These are phyloP conservation scores for Coptodon bakossiorum DNA, from an alignment of 2,113 vertebrate genomes.

Conservation along the genomic window DNA sequence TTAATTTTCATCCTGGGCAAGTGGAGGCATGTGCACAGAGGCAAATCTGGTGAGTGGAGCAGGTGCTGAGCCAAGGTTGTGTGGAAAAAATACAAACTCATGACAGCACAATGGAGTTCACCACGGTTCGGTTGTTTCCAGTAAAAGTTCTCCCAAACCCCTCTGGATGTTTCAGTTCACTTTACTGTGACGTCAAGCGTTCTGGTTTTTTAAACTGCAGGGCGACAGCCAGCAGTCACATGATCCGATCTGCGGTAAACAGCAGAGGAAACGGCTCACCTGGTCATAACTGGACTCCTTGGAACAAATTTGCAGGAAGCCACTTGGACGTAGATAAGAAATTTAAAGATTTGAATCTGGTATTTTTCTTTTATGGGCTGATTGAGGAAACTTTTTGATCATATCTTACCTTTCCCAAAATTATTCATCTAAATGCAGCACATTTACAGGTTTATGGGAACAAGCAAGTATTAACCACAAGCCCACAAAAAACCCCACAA, in stretches of 20 bases:
- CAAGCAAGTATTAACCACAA: background rate
- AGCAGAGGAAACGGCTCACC: background rate
- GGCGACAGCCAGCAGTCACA: background rate
- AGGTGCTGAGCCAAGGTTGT: background rate
- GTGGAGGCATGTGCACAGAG: background rate
- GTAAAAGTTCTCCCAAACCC: background rate
- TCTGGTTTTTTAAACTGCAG: background rate
- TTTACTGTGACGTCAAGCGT: background rate
- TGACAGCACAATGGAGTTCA: background rate
- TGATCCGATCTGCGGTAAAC: background rate
- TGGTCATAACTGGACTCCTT: background rate
- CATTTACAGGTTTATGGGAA: background rate
- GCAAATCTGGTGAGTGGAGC: background rate
- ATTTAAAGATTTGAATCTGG: background rate
- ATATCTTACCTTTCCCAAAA: background rate
- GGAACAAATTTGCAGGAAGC: background rate
- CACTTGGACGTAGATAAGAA: background rate
- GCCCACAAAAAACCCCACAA: accelerated
- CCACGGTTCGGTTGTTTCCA: background rate
- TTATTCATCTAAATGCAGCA: background rate
- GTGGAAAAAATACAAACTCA: background rate
- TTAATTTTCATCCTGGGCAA: background rate
- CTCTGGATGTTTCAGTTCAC: background rate
- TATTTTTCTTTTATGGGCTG: background rate
- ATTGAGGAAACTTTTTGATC: background rate